phyloP scores from a whole-genome alignment of 2,888 invertebrate species.

The Drosophila anomalipes region DNA sequence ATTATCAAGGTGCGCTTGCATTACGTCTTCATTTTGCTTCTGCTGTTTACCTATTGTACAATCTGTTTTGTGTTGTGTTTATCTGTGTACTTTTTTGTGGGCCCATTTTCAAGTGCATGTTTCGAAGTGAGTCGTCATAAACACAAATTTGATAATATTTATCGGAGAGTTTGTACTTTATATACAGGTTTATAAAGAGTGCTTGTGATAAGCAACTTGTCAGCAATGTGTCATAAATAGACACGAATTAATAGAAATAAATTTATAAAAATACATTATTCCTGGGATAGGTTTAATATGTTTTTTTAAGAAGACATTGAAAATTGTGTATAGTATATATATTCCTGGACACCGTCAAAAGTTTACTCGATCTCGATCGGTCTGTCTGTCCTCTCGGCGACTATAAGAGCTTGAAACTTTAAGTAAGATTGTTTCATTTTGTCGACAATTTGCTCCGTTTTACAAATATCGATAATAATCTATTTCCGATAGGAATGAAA shows the following conservation, averaged over 20 bases:
- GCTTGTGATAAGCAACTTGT: constrained; percentile 23
- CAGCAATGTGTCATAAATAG: neutral
- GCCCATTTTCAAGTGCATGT: constrained; percentile 56
- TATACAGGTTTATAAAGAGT: neutral
- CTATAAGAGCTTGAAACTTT: too few relatives aligned
- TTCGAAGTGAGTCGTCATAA: constrained; percentile 40
- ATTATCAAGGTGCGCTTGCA: constrained; percentile 68
- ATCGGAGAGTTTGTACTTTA: neutral
- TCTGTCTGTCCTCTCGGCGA: too few relatives aligned
- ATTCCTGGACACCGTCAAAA: neutral
- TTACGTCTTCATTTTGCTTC: constrained; percentile 31
- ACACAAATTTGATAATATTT: constrained; percentile 44
- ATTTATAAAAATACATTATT: neutral
- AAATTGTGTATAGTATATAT: neutral
- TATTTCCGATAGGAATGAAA: neutral
- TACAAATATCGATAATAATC: neutral
- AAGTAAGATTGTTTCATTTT: too few relatives aligned
- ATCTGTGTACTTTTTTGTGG: constrained; percentile 20
- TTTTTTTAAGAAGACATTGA: neutral
- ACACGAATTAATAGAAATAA: neutral
- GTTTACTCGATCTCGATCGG: too few relatives aligned
- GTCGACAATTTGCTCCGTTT: neutral
- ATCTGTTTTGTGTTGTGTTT: constrained; percentile 35
- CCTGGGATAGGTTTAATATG: neutral
- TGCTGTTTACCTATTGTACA: constrained; percentile 14